Conservation (phyloP, 2,113 vertebrate species). For the Clupea harengus region DNA sequence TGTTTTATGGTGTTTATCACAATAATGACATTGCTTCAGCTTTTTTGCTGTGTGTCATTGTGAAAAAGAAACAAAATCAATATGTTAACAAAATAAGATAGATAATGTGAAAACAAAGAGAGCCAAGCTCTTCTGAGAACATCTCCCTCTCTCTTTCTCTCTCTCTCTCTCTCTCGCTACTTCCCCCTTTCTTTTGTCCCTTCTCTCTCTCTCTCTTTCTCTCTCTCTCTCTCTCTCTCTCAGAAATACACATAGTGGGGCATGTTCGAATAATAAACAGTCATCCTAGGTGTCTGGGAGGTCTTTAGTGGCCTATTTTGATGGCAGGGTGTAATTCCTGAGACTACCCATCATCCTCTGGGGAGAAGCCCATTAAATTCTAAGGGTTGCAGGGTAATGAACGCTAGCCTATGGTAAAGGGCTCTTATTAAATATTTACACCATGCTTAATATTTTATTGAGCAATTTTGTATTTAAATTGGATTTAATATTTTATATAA, state of each 20-base stretch:
- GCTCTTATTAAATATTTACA: conserved; percentile 75
- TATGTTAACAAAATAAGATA: neutral
- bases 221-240: neutral
- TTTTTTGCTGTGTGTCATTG: neutral
- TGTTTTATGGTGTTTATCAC: neutral
- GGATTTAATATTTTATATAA: conserved; percentile 77
- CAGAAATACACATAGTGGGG: neutral
- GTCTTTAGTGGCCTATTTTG: neutral
- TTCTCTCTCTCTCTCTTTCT: neutral
- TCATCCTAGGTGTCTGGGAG: neutral
- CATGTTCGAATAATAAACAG: neutral
- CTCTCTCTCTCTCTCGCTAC: neutral
- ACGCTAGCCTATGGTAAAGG: conserved; percentile 66
- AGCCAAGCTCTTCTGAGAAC: neutral
- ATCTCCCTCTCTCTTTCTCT: neutral
- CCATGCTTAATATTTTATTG: conserved; percentile 70
- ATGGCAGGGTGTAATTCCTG: neutral
- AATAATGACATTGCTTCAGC: neutral
- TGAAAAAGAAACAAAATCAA: neutral
- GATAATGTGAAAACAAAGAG: neutral
- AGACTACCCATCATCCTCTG: conserved; percentile 37
- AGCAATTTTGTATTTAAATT: conserved; percentile 76
- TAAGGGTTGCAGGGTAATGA: conserved; percentile 61
- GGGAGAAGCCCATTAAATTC: conserved; percentile 63
- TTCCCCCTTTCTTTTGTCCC: neutral